Conservation (phyloP, 2,797 vertebrate species). For the Hydrophis major region DNA sequence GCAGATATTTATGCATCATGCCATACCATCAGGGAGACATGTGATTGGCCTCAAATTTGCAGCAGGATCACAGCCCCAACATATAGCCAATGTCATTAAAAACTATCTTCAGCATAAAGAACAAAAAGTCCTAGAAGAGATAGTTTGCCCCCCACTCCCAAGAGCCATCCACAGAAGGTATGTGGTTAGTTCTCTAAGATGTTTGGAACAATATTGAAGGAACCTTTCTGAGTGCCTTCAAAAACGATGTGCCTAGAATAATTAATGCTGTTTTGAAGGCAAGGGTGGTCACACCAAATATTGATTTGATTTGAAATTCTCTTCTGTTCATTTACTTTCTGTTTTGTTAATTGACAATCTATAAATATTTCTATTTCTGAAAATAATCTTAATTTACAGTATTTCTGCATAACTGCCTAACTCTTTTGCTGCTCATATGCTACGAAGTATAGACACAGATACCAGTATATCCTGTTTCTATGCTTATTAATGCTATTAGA, state of each 20-base stretch:
- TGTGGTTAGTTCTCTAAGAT: not conserved
- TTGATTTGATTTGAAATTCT: not conserved
- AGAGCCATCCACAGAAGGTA: not conserved
- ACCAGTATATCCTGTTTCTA: not conserved
- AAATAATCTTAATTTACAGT: not conserved
- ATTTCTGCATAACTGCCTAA: not conserved
- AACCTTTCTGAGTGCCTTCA: not conserved
- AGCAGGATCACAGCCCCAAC: not conserved
- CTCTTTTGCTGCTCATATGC: not conserved
- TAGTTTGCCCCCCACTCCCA: not conserved
- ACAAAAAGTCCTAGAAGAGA: not conserved
- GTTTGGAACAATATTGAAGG: not conserved
- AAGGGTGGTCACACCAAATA: not conserved
- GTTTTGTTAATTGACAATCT: too few species aligned
- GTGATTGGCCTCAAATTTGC: not conserved
- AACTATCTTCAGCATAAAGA: not conserved
- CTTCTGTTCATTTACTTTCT: not conserved
- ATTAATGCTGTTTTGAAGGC: not conserved
- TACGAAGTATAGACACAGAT: too few species aligned
- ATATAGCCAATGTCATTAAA: not conserved
- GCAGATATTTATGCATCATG: not conserved
- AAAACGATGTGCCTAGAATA: not conserved
- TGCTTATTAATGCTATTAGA: not conserved
- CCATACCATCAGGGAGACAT: not conserved
- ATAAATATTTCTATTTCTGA: not conserved